Evolutionary conservation across 30 jellyfish, hydroid and myxozoan genomes (phyloP).

Genomic region (Hydra vulgaris): DNA sequence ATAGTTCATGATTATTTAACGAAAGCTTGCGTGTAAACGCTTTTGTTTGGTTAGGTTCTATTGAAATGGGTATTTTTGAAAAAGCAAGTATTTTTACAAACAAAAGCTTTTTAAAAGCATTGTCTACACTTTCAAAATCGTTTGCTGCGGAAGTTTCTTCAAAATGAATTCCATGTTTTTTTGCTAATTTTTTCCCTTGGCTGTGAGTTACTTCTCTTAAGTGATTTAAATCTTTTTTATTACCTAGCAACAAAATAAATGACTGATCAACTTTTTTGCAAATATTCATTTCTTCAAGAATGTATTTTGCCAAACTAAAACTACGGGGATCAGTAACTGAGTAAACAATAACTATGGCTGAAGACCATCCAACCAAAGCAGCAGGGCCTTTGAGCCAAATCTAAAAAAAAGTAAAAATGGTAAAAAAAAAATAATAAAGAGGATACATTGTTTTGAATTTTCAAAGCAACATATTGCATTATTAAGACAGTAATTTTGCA

Average conservation of each 20-base stretch:
- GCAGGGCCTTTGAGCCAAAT: slow-evolving; percentile 77
- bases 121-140: slow-evolving; percentile 56
- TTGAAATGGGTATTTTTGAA: slow-evolving; percentile 19
- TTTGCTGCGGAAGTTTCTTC: slow-evolving; percentile 87
- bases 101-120: slow-evolving; percentile 45
- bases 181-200: slow-evolving; percentile 69
- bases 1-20: slow-evolving; percentile 5
- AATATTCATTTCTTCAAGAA: slow-evolving; percentile 46
- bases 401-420: slow-evolving; percentile 29
- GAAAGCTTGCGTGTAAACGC: background rate
- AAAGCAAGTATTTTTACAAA: slow-evolving; percentile 43
- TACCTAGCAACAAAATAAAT: slow-evolving; percentile 55
- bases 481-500: no score
- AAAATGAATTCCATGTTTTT: slow-evolving; percentile 59
- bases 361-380: slow-evolving; percentile 70
- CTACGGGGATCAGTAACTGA: slow-evolving; percentile 66
- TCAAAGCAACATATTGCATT: no score
- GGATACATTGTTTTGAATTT: background rate
- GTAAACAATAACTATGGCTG: slow-evolving; percentile 67
- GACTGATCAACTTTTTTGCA: slow-evolving; percentile 45
- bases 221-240: slow-evolving; percentile 62
- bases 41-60: background rate
- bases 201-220: slow-evolving; percentile 52
- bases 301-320: slow-evolving; percentile 49
- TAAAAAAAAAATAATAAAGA: background rate